Evolutionary conservation across 2,888 invertebrate species (phyloP).

Genomic region (Apodemia hepburni): DNA sequence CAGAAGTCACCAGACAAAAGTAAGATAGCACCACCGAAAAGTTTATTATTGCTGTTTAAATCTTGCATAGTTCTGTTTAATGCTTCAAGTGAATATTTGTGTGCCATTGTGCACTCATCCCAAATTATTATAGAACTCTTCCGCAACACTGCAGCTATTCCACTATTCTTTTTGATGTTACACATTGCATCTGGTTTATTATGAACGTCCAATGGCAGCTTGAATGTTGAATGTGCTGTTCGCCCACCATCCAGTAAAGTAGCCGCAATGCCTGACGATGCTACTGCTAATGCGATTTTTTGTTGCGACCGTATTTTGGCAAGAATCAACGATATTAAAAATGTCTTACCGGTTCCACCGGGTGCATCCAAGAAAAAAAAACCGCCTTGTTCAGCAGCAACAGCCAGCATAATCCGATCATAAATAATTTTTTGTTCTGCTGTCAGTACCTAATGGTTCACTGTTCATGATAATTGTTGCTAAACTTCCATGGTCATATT

Average conservation of each 20-base stretch:
- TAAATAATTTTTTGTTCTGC: background rate
- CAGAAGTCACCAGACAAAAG: background rate
- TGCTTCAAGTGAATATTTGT: background rate
- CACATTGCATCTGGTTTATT: too few species aligned
- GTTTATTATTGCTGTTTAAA: background rate
- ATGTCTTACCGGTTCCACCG: background rate
- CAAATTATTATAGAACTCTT: too few species aligned
- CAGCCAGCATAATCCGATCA: background rate
- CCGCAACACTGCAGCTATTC: too few species aligned
- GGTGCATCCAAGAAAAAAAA: background rate
- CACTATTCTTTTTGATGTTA: too few species aligned
- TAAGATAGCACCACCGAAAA: background rate
- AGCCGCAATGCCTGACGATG: too few species aligned
- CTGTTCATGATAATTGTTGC: background rate
- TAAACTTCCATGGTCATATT: background rate
- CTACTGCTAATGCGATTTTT: too few species aligned
- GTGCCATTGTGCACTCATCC: too few species aligned
- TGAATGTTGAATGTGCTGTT: too few species aligned
- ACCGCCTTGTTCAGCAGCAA: background rate
- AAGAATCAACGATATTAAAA: too few species aligned
- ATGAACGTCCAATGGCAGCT: too few species aligned
- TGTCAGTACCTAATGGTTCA: background rate
- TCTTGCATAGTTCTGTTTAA: background rate
- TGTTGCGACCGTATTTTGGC: too few species aligned
- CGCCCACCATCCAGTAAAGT: too few species aligned